Base-by-base conservation (phyloP, 2,113 vertebrate genomes). In the Amblyopsis rosae region DNA sequence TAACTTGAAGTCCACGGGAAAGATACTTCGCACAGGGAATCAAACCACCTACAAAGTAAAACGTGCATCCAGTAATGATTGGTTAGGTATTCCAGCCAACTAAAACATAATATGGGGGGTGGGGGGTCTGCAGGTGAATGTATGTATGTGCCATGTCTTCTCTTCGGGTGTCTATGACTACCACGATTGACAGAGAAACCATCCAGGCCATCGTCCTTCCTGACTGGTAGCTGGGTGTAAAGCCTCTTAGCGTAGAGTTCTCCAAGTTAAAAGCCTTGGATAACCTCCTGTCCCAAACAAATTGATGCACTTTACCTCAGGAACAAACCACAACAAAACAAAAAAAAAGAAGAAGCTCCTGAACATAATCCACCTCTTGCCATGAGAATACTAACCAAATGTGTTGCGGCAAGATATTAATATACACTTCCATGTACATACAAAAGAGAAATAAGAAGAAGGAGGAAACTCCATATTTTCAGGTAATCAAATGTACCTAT, bases 381-480 rank as follows among this genome's bases (percentile, higher is more conserved):
- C 83, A 74, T 65, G 76, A 85, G 71, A 88, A 90, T 86, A 90
- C 80, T 73, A 89, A 89, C 76, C 86, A 90, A 91, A 90, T 85
- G 77, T 76, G 72, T 91, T 90, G 89, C 92, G 89, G 87, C 87
- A 90, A 91, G 87, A 90, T 90, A 87, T 88, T 89, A 90, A 91
- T 86, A 88, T 84, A 90, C 87, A 92, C 84, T 88, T 88, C 82
- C 85, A 89, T 84, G 78, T 90, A 89, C 83, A 84, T 82, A 90
- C 85, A 81, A 26, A 26, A 26, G 71, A 53, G 76, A 81, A 67
- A 53, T 79, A 81, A 82, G 75, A 86, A 82, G 82, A 87, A 50
- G 16, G 54, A 68, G 76, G 73, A 82, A 77, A 77, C 81, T 78
- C 60, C 75, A 77, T 66, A 77, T 81, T 86, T 72, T 83, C 65